Conservation (phyloP, 2,888 invertebrate genomes). For the Heliconius hortense region DNA sequence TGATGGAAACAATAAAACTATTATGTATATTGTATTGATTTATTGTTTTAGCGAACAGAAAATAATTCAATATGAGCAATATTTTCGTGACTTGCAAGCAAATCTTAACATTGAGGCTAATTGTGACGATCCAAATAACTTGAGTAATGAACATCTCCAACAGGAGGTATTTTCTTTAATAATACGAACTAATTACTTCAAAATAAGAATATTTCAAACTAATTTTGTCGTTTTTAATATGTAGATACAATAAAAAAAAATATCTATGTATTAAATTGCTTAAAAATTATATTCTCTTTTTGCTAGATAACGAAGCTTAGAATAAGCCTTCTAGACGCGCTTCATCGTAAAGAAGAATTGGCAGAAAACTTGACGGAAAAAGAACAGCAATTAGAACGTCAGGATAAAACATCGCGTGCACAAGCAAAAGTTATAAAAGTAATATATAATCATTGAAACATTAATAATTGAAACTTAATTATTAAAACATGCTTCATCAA, state of each 20-base stretch:
- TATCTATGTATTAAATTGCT: background rate
- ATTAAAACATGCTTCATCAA: background rate
- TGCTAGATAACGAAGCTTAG: conserved; percentile 72
- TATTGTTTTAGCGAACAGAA: conserved; percentile 66
- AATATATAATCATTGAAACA: conserved; percentile 36
- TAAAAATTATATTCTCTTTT: background rate
- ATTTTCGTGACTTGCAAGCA: conserved; percentile 64
- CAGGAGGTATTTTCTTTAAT: conserved; percentile 58
- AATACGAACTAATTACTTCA: background rate
- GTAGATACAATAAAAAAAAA: background rate
- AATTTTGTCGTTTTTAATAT: background rate
- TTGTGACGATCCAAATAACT: conserved; percentile 57
- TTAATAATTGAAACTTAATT: conserved; percentile 43
- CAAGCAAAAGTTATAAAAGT: conserved; percentile 83
- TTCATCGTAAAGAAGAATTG: conserved; percentile 73
- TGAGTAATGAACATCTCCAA: conserved; percentile 67
- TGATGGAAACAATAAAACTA: background rate
- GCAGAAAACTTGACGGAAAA: conserved; percentile 76
- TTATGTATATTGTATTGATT: background rate
- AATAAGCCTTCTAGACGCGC: conserved; percentile 70
- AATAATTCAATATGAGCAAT: conserved; percentile 73
- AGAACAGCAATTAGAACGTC: conserved; percentile 82
- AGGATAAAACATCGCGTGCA: conserved; percentile 82
- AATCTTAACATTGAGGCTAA: conserved; percentile 58
- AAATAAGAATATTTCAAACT: background rate